Conservation (phyloP, 2,797 vertebrate genomes). For the Eospalax fontanierii region DNA sequence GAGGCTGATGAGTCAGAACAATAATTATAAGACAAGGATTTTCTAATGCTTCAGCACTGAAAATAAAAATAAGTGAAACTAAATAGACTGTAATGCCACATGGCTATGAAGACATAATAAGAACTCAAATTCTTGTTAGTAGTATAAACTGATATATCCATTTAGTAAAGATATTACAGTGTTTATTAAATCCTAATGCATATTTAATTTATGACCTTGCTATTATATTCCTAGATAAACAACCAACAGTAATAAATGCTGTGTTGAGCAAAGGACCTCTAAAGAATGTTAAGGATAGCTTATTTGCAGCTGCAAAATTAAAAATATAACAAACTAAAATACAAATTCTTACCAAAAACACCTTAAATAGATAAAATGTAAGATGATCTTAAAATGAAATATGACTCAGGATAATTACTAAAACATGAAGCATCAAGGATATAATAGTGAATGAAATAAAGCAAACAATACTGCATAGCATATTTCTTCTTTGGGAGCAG, state of each 20-base stretch:
- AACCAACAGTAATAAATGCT: not conserved
- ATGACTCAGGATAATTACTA: not conserved
- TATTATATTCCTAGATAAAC: not conserved
- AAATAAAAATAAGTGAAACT: not conserved
- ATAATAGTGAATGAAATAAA: not conserved
- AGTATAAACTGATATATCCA: not conserved
- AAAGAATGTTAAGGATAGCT: not conserved
- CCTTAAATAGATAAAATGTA: not conserved
- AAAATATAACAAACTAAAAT: not conserved
- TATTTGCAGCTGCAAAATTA: not conserved
- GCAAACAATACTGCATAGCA: not conserved
- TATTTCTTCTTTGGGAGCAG: not conserved
- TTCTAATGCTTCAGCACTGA: not conserved
- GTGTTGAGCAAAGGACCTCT: not conserved
- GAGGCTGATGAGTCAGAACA: not conserved
- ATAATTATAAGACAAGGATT: not conserved
- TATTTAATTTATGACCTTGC: not conserved
- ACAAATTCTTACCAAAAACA: not conserved
- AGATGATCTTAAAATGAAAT: not conserved
- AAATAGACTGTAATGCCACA: not conserved
- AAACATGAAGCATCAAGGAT: not conserved
- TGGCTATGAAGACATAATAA: not conserved
- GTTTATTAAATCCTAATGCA: not conserved
- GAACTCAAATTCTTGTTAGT: not conserved
- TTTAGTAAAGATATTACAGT: not conserved